A percentile compares a stretch with the other conserved stretches of the same genome.
Evolutionary conservation across 2,113 vertebrate genomes (phyloP).

Genomic region (Myiozetetes cayanensis): DNA sequence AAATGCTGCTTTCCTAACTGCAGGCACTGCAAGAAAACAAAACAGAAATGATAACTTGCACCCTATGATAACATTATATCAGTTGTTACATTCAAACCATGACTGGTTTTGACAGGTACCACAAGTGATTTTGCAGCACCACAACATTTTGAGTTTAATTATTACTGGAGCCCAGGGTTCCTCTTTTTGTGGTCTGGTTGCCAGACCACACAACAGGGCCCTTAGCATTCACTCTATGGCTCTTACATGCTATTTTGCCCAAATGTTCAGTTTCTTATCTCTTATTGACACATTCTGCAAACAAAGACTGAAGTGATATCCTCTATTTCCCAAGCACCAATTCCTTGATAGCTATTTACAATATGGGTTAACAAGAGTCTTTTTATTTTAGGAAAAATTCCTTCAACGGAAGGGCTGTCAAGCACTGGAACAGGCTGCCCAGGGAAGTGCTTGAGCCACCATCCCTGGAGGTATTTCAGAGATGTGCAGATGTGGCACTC

Average conservation of each 20-base stretch:
- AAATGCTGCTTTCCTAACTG: background rate
- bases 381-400: background rate
- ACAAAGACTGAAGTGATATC: background rate
- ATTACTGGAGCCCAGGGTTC: background rate
- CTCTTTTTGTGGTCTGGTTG: background rate
- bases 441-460: background rate
- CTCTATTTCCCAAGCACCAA: background rate
- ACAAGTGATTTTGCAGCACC: background rate
- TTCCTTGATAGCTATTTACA: background rate
- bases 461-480: background rate
- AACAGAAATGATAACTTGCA: background rate
- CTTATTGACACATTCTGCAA: background rate
- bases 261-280: background rate
- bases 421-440: background rate
- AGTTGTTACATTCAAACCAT: background rate
- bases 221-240: background rate
- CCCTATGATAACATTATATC: background rate
- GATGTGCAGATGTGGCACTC: background rate
- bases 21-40: background rate
- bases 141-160: background rate
- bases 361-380: background rate
- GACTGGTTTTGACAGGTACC: background rate
- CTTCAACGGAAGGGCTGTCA: background rate
- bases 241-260: background rate
- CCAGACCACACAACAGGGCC: background rate